These are phyloP conservation scores for Avahi laniger DNA, from an alignment of 2,797 vertebrate species.

Conservation along the genomic window DNA sequence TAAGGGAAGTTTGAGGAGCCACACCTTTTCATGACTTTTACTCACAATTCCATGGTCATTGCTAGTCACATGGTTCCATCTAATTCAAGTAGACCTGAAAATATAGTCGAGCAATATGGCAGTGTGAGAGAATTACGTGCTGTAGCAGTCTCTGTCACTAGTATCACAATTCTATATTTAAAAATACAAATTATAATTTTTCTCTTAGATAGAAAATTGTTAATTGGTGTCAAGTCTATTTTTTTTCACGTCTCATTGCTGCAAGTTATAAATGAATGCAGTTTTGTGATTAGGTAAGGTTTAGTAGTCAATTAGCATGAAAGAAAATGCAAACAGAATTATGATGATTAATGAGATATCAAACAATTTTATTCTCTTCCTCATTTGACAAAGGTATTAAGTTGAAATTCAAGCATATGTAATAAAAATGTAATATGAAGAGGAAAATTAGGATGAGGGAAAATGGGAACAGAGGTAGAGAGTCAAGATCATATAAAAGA, in stretches of 20 bases:
- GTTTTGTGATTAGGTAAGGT: not conserved
- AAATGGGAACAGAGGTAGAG: not conserved
- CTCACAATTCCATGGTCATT: not conserved
- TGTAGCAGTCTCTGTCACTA: not conserved
- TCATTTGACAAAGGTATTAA: not conserved
- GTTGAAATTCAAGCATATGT: not conserved
- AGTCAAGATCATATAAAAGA: not conserved
- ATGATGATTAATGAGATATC: slow-evolving; percentile 22
- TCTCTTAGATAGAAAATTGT: not conserved
- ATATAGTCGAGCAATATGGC: not conserved
- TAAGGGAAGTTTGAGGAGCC: not conserved
- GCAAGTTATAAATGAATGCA: not conserved
- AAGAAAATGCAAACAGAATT: slow-evolving; percentile 1
- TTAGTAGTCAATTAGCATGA: slow-evolving; percentile 19
- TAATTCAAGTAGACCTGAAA: not conserved
- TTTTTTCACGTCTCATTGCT: not conserved
- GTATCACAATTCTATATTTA: not conserved
- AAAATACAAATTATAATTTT: not conserved
- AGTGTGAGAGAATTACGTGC: not conserved
- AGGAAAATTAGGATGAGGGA: not conserved
- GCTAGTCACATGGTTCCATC: not conserved
- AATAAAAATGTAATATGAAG: not conserved
- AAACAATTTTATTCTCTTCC: not conserved
- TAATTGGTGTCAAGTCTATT: not conserved
- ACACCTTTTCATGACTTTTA: not conserved